Percentiles rank a stretch among this genome's conserved stretches.
phyloP scores from a whole-genome alignment of 2,113 vertebrate genomes.

The Naja naja region DNA sequence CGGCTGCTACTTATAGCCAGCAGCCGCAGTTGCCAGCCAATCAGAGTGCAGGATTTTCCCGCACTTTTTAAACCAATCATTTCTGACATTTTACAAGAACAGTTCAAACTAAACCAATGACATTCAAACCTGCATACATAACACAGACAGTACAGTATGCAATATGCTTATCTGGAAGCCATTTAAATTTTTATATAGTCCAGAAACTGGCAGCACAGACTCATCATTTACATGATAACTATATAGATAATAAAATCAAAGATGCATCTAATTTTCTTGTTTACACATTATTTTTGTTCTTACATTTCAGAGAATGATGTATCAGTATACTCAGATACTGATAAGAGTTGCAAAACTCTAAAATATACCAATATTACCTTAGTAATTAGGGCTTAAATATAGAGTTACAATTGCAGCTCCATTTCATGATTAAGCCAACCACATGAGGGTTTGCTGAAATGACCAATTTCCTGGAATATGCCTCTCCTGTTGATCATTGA shows the following conservation, averaged over 20 bases:
- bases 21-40: no score
- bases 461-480: conserved; percentile 1
- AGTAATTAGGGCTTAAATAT: conserved; percentile 16
- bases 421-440: conserved; percentile 7
- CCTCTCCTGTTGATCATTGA: not conserved
- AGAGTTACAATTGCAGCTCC: not conserved
- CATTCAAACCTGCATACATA: no score
- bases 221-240: conserved; percentile 14
- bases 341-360: conserved; percentile 36
- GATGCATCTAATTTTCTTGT: conserved; percentile 43
- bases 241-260: not conserved
- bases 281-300: conserved; percentile 38
- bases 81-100: no score
- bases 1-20: no score
- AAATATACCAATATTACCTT: conserved; percentile 19
- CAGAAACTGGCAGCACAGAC: not conserved
- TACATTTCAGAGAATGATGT: conserved; percentile 43
- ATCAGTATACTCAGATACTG: not conserved
- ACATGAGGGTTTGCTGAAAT: conserved; percentile 4
- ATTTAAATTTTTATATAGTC: conserved; percentile 29
- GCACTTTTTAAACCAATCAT: no score
- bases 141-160: no score
- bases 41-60: no score
- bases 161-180: conserved; percentile 25
- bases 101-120: no score